phyloP scores from a whole-genome alignment of 2,888 invertebrate genomes.

The Megamerina dolium region DNA sequence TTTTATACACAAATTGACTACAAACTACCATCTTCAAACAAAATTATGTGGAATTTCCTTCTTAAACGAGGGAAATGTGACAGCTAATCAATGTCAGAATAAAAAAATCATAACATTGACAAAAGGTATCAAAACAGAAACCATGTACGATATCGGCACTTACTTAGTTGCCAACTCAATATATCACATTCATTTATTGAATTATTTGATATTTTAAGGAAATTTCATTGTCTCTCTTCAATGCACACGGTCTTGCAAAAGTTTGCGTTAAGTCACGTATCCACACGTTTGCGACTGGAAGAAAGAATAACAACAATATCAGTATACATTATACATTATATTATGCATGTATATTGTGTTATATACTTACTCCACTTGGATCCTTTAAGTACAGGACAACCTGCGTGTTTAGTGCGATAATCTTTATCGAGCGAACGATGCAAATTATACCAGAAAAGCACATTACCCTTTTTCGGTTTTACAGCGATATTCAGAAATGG shows the following conservation, averaged over 20 bases:
- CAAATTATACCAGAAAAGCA: constrained; percentile 89
- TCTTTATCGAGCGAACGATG: constrained; percentile 84
- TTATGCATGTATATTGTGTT: background rate
- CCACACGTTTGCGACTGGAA: constrained; percentile 78
- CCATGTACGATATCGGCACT: too few species aligned
- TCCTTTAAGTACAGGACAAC: constrained; percentile 88
- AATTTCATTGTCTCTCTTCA: constrained; percentile 34
- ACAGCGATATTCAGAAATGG: constrained; percentile 74
- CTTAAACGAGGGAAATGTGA: too few species aligned
- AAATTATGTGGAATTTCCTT: too few species aligned
- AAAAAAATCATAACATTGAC: background rate
- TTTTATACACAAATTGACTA: too few species aligned
- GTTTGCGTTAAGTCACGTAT: constrained; percentile 80
- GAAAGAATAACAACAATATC: too few species aligned
- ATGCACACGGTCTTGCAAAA: constrained; percentile 56
- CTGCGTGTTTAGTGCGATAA: constrained; percentile 80
- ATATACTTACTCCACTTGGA: constrained; percentile 77
- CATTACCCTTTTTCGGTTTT: constrained; percentile 79
- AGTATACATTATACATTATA: background rate
- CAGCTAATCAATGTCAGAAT: too few species aligned
- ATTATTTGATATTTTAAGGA: constrained; percentile 33
- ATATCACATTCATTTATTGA: background rate
- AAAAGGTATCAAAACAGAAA: background rate
- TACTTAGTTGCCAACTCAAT: background rate
- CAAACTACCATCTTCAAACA: too few species aligned